These are phyloP conservation scores for Myodes glareolus DNA, from an alignment of 2,113 vertebrate genomes.

Conservation along the genomic window DNA sequence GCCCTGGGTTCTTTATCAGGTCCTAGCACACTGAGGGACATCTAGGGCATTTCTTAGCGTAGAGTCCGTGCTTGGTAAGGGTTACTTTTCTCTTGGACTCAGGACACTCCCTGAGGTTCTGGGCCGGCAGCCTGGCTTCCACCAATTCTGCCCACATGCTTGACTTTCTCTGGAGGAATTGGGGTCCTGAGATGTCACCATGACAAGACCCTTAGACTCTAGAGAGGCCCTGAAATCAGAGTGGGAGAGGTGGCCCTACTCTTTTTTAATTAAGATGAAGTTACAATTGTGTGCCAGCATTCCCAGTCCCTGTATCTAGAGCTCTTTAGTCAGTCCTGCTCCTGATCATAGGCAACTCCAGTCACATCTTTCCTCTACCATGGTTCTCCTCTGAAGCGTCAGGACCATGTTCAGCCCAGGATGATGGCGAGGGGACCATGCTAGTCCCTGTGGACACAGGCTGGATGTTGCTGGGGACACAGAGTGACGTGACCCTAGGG, in stretches of 20 bases:
- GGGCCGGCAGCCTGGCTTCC: not conserved
- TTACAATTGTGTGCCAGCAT: too few relatives aligned
- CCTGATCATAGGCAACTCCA: too few relatives aligned
- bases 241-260: not conserved
- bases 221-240: not conserved
- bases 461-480: not conserved
- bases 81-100: not conserved
- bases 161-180: not conserved
- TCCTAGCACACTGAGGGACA: not conserved
- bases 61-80: not conserved
- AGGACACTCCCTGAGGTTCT: not conserved
- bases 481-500: not conserved
- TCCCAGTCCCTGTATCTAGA: too few relatives aligned
- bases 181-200: not conserved
- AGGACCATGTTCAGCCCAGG: not conserved
- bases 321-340: too few relatives aligned
- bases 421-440: too few relatives aligned
- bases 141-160: not conserved
- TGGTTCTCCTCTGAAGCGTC: not conserved
- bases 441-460: fast-evolving
- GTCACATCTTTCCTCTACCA: not conserved
- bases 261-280: not conserved
- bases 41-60: not conserved
- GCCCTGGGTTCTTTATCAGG: not conserved
- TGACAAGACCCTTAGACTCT: not conserved